Evolutionary conservation across 2,113 vertebrate species (phyloP).

Genomic region (Gorsachius goisagi): DNA sequence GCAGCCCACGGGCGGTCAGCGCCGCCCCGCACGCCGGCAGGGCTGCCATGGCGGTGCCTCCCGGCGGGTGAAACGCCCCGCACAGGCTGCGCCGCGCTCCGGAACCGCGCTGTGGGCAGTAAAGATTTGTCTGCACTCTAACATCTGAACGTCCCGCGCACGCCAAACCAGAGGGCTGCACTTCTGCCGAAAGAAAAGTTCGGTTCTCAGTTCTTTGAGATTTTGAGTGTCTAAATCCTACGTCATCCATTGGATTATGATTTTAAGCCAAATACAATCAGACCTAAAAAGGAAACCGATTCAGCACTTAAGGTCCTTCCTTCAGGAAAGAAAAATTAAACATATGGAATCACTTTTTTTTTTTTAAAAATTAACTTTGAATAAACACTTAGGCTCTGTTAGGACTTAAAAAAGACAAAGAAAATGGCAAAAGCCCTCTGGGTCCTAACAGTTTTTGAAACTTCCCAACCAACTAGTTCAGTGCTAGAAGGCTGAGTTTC

Average conservation of each 20-base stretch:
- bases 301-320: slow-evolving; percentile 16
- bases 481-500: not conserved
- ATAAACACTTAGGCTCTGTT: not conserved
- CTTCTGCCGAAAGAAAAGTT: not conserved
- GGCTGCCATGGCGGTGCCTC: too few species aligned
- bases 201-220: not conserved
- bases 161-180: not conserved
- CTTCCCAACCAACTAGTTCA: not conserved
- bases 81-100: not conserved
- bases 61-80: not conserved
- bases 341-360: not conserved
- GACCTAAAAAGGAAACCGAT: slow-evolving; percentile 39
- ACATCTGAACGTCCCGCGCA: not conserved
- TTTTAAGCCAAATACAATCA: slow-evolving; percentile 41
- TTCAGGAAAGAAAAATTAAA: slow-evolving; percentile 1
- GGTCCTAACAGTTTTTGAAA: not conserved
- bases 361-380: not conserved
- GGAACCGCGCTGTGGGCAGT: not conserved
- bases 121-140: slow-evolving; percentile 26
- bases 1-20: slow-evolving; percentile 27
- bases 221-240: slow-evolving; percentile 22
- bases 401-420: not conserved
- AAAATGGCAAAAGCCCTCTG: not conserved
- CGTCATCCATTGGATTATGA: slow-evolving; percentile 2
- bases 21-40: not conserved